These are phyloP conservation scores for Arrhamphus sclerolepis DNA, from an alignment of 2,797 vertebrate species.

Conservation along the genomic window DNA sequence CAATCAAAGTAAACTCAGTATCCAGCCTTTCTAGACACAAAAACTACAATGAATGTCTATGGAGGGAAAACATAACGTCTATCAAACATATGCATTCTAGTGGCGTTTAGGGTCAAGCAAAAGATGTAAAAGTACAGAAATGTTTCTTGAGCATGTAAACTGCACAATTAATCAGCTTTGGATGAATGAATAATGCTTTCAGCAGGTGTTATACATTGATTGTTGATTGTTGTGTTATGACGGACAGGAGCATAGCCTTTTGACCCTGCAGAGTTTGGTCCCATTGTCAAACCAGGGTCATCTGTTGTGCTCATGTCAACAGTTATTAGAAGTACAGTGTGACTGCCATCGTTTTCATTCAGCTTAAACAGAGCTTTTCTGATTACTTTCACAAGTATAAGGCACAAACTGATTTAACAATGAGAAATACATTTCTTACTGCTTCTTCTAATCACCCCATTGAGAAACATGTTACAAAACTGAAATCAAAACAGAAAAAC, in stretches of 20 bases:
- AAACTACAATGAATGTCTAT: conserved; percentile 29
- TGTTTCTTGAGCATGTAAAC: conserved; percentile 29
- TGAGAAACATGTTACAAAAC: conserved; percentile 18
- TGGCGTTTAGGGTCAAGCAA: conserved; percentile 33
- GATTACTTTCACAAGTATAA: conserved; percentile 4
- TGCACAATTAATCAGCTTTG: conserved; percentile 18
- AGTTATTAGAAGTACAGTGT: conserved; percentile 31
- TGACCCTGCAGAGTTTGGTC: conserved; percentile 75
- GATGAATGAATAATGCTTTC: conserved; percentile 14
- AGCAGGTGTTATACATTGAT: conserved; percentile 13
- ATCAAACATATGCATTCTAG: conserved; percentile 31
- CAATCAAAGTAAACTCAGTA: conserved; percentile 39
- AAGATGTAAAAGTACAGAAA: conserved; percentile 18
- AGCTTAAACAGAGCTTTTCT: conserved; percentile 4
- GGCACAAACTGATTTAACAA: conserved; percentile 16
- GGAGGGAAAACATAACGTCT: conserved; percentile 17
- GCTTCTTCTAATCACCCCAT: not conserved
- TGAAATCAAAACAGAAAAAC: conserved; percentile 1
- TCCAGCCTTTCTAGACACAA: conserved; percentile 31
- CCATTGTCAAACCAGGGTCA: conserved; percentile 63
- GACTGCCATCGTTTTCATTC: conserved; percentile 15
- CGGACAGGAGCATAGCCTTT: conserved; percentile 39
- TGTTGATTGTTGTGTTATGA: conserved; percentile 18
- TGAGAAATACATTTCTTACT: too few species aligned
- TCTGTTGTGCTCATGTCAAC: conserved; percentile 13